Evolutionary conservation across 1,140 invertebrate species (phyloP).

Genomic region (Trichogramma pretiosum): DNA sequence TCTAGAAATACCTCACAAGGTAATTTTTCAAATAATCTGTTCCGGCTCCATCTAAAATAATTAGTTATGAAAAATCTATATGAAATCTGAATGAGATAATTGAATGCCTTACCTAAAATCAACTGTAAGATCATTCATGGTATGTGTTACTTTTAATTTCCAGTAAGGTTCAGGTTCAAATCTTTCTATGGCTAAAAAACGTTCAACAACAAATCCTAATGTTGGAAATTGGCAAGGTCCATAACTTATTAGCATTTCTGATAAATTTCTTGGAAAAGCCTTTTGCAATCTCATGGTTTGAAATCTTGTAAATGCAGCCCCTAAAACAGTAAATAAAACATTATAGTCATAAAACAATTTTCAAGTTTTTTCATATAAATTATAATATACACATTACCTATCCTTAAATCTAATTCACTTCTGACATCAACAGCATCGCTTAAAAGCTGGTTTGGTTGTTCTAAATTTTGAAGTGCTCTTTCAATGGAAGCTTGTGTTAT

Average conservation of each 20-base stretch:
- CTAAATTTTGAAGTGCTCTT: slow-evolving; percentile 75
- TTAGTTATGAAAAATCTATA: background rate
- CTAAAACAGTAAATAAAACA: slow-evolving; percentile 39
- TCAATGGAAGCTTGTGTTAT: slow-evolving; percentile 76
- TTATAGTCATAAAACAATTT: background rate
- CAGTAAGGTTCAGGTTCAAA: slow-evolving; percentile 89
- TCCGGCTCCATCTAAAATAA: slow-evolving; percentile 78
- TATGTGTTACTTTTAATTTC: slow-evolving; percentile 79
- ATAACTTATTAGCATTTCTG: slow-evolving; percentile 85
- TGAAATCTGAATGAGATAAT: background rate
- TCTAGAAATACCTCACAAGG: slow-evolving; percentile 74
- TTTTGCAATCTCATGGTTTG: slow-evolving; percentile 87
- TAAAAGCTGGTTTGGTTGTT: slow-evolving; percentile 69
- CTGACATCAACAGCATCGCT: slow-evolving; percentile 95
- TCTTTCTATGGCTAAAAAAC: slow-evolving; percentile 80
- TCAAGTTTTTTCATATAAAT: slow-evolving; percentile 1
- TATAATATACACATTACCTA: slow-evolving; percentile 54
- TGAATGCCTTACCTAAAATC: slow-evolving; percentile 56
- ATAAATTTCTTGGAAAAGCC: slow-evolving; percentile 69
- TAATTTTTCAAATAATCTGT: slow-evolving; percentile 79
- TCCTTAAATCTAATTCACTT: slow-evolving; percentile 90
- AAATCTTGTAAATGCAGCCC: slow-evolving; percentile 96
- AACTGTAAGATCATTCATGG: slow-evolving; percentile 59
- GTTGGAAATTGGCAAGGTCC: slow-evolving; percentile 98
- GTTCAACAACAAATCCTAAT: slow-evolving; percentile 91